Evolutionary conservation across 2,888 invertebrate genomes (phyloP), one percentile per base, ranked within the genome.

Genomic region (Ariolimax columbianus): DNA sequence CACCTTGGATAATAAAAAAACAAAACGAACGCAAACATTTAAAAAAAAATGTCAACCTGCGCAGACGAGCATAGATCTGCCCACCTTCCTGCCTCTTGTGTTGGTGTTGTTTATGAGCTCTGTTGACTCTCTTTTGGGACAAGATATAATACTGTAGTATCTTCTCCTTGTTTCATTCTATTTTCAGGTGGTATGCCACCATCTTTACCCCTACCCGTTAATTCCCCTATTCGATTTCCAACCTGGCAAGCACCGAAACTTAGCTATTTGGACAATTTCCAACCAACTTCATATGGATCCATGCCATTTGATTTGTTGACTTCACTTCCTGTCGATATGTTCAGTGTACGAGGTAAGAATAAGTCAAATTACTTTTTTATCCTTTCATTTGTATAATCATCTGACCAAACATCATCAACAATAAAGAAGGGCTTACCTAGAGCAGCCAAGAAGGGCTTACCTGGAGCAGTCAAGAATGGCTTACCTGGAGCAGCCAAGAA

Each of bases 281-380:
- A 30, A 9, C 26, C 81, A 70, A 30, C n/a, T n/a, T 68, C 72
- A 0, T 81, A 81, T 72, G 72, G 70, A 0, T 77, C 70, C 36
- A 63, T 86, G 72, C 73, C 84, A n/a, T 84, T 84, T 66, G 86
- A 84, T 63, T 70, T 79, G n/a, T 82, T 81, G 17, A 82, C 84
- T 26, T 51, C 55, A 26, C 43, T 84, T 4, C 75, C 79, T 40
- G 47, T 81, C 38, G 82, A 82, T 33, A 36, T 77, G 77, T 26
- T 77, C n/a, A 70, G 38, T 40, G 33, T 77, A n/a, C 40, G 77
- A 33, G 75, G 75, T 51, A 63, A 51, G 30, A 38, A 9, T 68
- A 9, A 26, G 6, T 47, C 14, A 9, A 9, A 47, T 47, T 47
- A 14, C 47, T 47, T 47, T 47, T 6, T 47, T 47, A 14, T 47